These are phyloP conservation scores for Rutilus rutilus DNA, from an alignment of 2,113 vertebrate species.

Conservation along the genomic window DNA sequence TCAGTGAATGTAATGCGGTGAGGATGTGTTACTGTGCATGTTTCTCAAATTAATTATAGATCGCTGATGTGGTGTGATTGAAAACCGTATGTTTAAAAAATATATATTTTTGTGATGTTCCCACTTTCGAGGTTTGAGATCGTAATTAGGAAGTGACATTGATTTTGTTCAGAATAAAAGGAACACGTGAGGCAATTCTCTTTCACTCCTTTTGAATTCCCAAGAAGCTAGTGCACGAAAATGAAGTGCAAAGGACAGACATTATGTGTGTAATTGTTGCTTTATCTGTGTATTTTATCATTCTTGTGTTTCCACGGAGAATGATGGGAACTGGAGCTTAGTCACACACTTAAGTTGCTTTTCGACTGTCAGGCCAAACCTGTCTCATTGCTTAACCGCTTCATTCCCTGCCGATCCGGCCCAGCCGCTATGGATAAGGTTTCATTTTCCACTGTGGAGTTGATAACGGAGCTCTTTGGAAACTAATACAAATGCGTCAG, in stretches of 20 bases:
- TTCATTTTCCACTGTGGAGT: too few species aligned
- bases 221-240: neutral
- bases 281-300: neutral
- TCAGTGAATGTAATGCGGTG: neutral
- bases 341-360: neutral
- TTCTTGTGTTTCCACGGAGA: neutral
- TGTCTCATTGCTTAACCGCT: too few species aligned
- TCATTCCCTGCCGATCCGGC: too few species aligned
- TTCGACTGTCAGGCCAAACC: too few species aligned
- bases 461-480: too few species aligned
- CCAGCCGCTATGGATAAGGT: too few species aligned
- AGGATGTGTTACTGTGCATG: neutral
- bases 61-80: neutral
- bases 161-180: constrained; percentile 5
- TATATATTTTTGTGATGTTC: neutral
- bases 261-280: neutral
- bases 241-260: neutral
- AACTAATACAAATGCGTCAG: too few species aligned
- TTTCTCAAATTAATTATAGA: neutral
- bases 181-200: neutral
- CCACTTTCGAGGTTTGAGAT: neutral
- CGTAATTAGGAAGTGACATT: neutral
- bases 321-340: neutral
- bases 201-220: neutral
- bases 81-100: neutral